These are phyloP conservation scores for Chrysemys picta DNA, from an alignment of 2,113 vertebrate species.

Conservation along the genomic window DNA sequence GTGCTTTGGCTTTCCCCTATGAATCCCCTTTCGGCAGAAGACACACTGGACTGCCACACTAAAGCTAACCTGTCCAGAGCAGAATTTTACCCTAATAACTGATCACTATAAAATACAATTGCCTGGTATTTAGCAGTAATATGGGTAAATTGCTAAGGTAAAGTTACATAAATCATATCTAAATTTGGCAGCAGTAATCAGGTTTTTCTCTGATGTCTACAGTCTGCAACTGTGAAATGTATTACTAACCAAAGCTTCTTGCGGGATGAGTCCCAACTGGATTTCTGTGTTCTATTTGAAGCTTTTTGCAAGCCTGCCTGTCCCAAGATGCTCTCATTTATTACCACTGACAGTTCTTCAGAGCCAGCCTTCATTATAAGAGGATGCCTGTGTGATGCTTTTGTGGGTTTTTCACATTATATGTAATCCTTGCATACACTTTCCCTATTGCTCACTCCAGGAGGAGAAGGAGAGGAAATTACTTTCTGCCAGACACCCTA, in stretches of 20 bases:
- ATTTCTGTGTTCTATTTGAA: neutral
- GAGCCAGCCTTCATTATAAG: neutral
- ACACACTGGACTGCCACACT: neutral
- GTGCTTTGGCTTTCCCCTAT: conserved; percentile 29
- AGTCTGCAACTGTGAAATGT: neutral
- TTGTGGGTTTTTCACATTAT: conserved; percentile 12
- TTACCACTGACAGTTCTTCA: neutral
- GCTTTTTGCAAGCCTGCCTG: neutral
- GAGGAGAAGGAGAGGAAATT: neutral
- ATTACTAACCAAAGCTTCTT: neutral
- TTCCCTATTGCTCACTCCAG: conserved; percentile 17
- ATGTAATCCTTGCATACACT: conserved; percentile 16
- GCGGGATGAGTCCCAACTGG: rapidly evolving
- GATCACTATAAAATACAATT: neutral
- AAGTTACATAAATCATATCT: neutral
- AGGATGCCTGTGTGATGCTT: neutral
- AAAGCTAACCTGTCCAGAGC: neutral
- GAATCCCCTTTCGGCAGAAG: conserved; percentile 18
- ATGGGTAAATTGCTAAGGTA: neutral
- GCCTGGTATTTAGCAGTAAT: neutral
- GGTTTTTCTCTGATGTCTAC: neutral
- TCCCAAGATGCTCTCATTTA: neutral
- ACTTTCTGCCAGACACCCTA: conserved; percentile 19
- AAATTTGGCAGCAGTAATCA: neutral
- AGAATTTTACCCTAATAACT: neutral